A percentile compares a stretch with the other conserved stretches of the same genome.
Evolutionary conservation across 1,140 invertebrate species (phyloP).

Genomic region (Octopus sinensis): DNA sequence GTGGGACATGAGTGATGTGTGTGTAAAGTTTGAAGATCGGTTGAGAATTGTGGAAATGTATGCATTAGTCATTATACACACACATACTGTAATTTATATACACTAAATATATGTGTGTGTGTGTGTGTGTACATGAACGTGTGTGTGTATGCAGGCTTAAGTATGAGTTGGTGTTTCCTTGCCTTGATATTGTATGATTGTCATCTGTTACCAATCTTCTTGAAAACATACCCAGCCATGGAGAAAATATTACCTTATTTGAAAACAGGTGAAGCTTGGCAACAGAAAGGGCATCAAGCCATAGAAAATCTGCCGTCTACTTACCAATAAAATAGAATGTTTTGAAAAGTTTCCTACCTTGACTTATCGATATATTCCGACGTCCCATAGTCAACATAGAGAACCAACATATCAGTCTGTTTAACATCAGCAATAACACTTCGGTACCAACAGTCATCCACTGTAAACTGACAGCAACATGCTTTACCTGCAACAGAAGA

Average conservation of each 20-base stretch:
- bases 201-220: too few relatives aligned
- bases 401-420: conserved; percentile 22
- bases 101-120: too few relatives aligned
- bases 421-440: conserved; percentile 19
- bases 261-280: background rate
- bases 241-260: background rate
- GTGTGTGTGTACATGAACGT: too few relatives aligned
- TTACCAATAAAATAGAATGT: background rate
- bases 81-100: too few relatives aligned
- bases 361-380: conserved; percentile 20
- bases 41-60: too few relatives aligned
- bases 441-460: conserved; percentile 29
- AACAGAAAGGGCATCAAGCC: background rate
- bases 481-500: conserved; percentile 21
- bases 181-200: too few relatives aligned
- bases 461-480: conserved; percentile 26
- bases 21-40: too few relatives aligned
- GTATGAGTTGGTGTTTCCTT: too few relatives aligned
- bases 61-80: too few relatives aligned
- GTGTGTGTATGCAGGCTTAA: too few relatives aligned
- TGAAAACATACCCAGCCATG: too few relatives aligned
- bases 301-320: background rate
- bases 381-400: conserved; percentile 31
- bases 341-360: conserved; percentile 18
- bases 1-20: too few relatives aligned